phyloP scores from a whole-genome alignment of 2,113 vertebrate genomes.

The Burhinus bistriatus region DNA sequence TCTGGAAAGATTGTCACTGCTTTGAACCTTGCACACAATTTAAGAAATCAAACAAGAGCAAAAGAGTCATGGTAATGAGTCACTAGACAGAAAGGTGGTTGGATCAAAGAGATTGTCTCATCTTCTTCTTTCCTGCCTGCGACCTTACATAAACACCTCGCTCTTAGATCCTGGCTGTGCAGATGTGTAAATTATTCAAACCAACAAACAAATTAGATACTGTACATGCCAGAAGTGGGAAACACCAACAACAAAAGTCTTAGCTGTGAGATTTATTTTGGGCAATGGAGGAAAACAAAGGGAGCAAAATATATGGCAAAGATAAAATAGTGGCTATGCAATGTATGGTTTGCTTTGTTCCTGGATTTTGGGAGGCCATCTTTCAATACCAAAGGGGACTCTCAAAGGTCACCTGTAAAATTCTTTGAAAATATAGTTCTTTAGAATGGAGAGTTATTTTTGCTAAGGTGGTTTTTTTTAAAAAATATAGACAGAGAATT shows the following conservation, averaged over 20 bases:
- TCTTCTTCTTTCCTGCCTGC: neutral
- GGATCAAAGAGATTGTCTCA: slow-evolving; percentile 44
- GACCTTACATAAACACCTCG: neutral
- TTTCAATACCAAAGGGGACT: neutral
- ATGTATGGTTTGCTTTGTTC: neutral
- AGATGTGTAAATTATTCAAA: slow-evolving; percentile 19
- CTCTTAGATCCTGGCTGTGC: neutral
- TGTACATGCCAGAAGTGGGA: neutral
- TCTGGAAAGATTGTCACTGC: neutral
- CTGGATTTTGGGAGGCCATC: neutral
- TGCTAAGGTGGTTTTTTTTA: neutral
- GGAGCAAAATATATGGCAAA: neutral
- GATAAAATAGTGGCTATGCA: neutral
- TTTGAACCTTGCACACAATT: slow-evolving; percentile 35
- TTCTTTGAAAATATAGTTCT: neutral
- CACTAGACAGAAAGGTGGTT: slow-evolving; percentile 1
- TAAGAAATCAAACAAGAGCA: slow-evolving; percentile 32
- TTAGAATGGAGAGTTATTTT: neutral
- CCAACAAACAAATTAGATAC: neutral
- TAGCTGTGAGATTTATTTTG: neutral
- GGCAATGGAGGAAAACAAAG: neutral
- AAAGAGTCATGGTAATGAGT: slow-evolving; percentile 22
- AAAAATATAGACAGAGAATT: neutral
- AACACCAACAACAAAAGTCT: neutral
- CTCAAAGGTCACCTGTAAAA: neutral